phyloP scores from a whole-genome alignment of 2,113 vertebrate genomes.

The Morone saxatilis region DNA sequence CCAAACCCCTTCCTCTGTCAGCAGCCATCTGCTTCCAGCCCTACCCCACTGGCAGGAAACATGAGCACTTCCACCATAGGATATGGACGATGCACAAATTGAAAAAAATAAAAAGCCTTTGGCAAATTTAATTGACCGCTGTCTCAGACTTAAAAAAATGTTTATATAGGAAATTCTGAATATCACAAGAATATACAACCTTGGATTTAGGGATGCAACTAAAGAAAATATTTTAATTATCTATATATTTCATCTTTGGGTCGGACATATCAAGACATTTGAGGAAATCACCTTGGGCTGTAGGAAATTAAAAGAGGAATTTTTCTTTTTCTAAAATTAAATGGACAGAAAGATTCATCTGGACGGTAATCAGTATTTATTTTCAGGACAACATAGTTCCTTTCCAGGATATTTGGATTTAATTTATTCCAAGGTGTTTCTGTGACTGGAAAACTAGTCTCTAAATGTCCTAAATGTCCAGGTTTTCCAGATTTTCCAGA shows the following conservation, averaged over 20 bases:
- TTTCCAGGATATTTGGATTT: too few species aligned
- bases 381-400: too few species aligned
- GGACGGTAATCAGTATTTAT: too few species aligned
- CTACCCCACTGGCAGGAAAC: slow-evolving; percentile 84
- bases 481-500: too few species aligned
- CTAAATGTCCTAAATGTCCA: too few species aligned
- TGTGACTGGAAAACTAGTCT: not conserved
- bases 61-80: slow-evolving; percentile 78
- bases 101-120: slow-evolving; percentile 45
- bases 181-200: slow-evolving; percentile 6
- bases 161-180: not conserved
- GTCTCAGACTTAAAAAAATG: slow-evolving; percentile 13
- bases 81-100: slow-evolving; percentile 67
- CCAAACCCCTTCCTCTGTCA: slow-evolving; percentile 84
- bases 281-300: not conserved
- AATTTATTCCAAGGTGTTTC: too few species aligned
- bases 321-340: too few species aligned
- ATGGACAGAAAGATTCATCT: too few species aligned
- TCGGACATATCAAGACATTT: not conserved
- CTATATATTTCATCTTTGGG: not conserved
- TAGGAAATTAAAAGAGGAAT: not conserved
- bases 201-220: not conserved
- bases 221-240: not conserved
- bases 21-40: slow-evolving; percentile 86
- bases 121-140: slow-evolving; percentile 43